These are phyloP conservation scores for Eulemur rufifrons DNA, from an alignment of 2,113 vertebrate genomes.

Conservation along the genomic window DNA sequence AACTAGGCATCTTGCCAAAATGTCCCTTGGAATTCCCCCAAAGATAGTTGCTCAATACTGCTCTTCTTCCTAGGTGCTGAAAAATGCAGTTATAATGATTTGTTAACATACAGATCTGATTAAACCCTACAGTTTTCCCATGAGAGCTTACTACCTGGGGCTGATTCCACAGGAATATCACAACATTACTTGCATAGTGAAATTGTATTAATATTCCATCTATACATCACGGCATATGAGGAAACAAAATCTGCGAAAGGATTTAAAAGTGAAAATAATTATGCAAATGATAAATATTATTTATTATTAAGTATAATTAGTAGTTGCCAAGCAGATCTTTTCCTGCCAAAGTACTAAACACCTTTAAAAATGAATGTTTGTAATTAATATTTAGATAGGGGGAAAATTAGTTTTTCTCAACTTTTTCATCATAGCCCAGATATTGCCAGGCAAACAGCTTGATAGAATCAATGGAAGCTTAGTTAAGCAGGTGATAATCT, in stretches of 20 bases:
- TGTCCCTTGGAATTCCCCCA: not conserved
- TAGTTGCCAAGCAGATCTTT: conserved; percentile 33
- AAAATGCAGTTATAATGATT: not conserved
- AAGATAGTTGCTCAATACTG: not conserved
- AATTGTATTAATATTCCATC: not conserved
- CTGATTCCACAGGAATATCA: not conserved
- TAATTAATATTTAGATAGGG: conserved; percentile 61
- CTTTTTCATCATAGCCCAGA: not conserved
- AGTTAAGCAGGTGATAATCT: conserved; percentile 60
- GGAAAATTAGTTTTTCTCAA: not conserved
- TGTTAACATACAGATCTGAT: not conserved
- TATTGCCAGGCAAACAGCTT: conserved; percentile 48
- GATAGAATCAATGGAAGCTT: conserved; percentile 50
- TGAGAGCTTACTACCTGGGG: not conserved
- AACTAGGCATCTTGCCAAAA: not conserved
- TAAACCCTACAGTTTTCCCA: not conserved
- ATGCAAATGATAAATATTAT: conserved; percentile 58
- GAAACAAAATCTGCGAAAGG: not conserved
- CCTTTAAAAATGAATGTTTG: conserved; percentile 43
- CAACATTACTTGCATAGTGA: not conserved
- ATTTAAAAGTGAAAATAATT: conserved; percentile 47
- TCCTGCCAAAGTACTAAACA: conserved; percentile 18
- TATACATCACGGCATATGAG: not conserved
- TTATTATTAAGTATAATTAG: conserved; percentile 70
- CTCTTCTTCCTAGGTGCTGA: not conserved